phyloP scores from a whole-genome alignment of 2,797 vertebrate genomes.

The Chanos chanos region DNA sequence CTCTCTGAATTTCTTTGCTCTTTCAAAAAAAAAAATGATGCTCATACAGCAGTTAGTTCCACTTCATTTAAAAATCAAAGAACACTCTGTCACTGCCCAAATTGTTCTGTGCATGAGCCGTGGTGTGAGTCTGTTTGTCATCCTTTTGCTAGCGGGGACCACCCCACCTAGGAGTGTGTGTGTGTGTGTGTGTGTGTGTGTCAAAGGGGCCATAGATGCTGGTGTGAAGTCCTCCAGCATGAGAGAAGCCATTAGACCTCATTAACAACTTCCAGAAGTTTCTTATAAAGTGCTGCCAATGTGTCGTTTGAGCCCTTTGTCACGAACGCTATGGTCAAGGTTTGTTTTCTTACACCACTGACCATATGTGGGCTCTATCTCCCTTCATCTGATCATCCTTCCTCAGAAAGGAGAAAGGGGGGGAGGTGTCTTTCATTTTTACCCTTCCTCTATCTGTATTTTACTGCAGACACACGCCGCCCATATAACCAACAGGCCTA shows the following conservation, averaged over 20 bases:
- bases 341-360: conserved; percentile 70
- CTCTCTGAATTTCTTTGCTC: neutral
- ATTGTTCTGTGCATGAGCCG: too few species aligned
- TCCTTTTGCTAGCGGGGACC: conserved; percentile 44
- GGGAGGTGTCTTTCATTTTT: neutral
- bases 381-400: too few species aligned
- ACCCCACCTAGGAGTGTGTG: too few species aligned
- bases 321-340: conserved; percentile 59
- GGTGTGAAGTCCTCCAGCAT: conserved; percentile 67
- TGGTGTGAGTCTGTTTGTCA: neutral
- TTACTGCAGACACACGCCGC: too few species aligned
- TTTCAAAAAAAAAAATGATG: too few species aligned
- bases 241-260: conserved; percentile 76
- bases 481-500: too few species aligned
- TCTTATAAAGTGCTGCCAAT: conserved; percentile 78
- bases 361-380: conserved; percentile 65
- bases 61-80: too few species aligned
- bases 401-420: neutral
- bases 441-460: neutral
- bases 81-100: too few species aligned
- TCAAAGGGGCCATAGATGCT: conserved; percentile 60
- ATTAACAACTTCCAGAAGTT: conserved; percentile 80
- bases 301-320: conserved; percentile 71
- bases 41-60: too few species aligned
- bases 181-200: conserved; percentile 48